phyloP scores from a whole-genome alignment of 2,888 invertebrate genomes.

The Drymonia ruficornis region DNA sequence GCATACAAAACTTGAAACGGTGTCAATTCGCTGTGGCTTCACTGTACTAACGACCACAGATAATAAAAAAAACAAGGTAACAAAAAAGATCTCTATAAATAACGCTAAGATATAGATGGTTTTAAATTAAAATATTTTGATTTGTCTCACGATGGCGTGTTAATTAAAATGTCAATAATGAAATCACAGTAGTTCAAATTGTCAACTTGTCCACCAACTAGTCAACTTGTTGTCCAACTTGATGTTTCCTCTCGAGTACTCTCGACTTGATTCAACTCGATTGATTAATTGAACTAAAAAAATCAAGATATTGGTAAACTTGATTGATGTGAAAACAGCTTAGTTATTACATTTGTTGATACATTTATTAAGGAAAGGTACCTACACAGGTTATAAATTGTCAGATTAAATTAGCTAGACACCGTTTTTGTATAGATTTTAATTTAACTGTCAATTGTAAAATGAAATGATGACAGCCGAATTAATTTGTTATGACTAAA shows the following conservation, averaged over 20 bases:
- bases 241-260: no score
- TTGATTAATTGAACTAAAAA: no score
- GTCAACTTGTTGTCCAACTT: no score
- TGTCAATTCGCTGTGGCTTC: not conserved
- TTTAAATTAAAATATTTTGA: slow-evolving; percentile 1
- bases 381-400: not conserved
- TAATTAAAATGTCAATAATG: not conserved
- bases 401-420: not conserved
- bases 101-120: not conserved
- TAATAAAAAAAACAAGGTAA: not conserved
- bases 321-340: no score
- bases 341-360: no score
- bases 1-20: not conserved
- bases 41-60: not conserved
- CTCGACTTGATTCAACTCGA: no score
- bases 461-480: not conserved
- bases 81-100: not conserved
- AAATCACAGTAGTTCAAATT: no score
- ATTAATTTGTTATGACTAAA: not conserved
- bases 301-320: no score
- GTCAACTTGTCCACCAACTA: no score
- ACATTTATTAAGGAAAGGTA: no score
- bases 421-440: not conserved
- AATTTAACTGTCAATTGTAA: not conserved
- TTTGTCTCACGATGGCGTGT: not conserved